A percentile compares a stretch with the other conserved stretches of the same genome.
phyloP scores from a whole-genome alignment of 2,797 vertebrate species.

The Fratercula arctica region DNA sequence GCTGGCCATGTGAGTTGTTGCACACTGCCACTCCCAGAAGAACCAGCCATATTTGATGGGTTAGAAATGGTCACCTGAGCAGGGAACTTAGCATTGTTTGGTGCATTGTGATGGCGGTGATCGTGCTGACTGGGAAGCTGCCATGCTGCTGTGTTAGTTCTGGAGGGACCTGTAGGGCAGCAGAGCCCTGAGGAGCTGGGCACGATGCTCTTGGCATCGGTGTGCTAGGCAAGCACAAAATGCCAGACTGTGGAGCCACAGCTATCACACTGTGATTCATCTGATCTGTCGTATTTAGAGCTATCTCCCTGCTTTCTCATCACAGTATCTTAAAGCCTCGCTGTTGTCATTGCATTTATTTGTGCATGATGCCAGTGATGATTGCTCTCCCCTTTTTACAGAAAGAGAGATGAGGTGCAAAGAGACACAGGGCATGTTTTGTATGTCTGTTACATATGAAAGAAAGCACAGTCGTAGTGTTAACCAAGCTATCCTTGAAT shows the following conservation, averaged over 20 bases:
- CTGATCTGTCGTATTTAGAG: not conserved
- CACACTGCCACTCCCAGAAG: not conserved
- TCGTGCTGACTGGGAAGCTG: not conserved
- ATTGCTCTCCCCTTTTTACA: not conserved
- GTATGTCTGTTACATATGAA: not conserved
- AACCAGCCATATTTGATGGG: not conserved
- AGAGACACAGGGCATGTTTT: not conserved
- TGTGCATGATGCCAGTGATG: not conserved
- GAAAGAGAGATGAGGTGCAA: not conserved
- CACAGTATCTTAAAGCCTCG: not conserved
- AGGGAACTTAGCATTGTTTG: fast-evolving
- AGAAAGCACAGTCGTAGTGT: not conserved
- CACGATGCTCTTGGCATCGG: not conserved
- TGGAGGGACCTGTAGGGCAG: not conserved
- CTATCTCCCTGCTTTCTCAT: not conserved
- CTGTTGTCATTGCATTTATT: not conserved
- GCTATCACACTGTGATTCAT: not conserved
- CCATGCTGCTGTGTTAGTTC: not conserved
- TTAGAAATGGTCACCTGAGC: not conserved
- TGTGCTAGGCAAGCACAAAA: not conserved
- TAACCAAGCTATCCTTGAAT: not conserved
- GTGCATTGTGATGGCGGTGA: not conserved
- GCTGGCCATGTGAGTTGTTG: not conserved
- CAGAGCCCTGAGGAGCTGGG: not conserved
- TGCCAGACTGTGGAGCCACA: not conserved